Percentiles rank a stretch among this genome's conserved stretches.
phyloP scores from a whole-genome alignment of 2,888 invertebrate genomes.

The Itoplectis maculator region DNA sequence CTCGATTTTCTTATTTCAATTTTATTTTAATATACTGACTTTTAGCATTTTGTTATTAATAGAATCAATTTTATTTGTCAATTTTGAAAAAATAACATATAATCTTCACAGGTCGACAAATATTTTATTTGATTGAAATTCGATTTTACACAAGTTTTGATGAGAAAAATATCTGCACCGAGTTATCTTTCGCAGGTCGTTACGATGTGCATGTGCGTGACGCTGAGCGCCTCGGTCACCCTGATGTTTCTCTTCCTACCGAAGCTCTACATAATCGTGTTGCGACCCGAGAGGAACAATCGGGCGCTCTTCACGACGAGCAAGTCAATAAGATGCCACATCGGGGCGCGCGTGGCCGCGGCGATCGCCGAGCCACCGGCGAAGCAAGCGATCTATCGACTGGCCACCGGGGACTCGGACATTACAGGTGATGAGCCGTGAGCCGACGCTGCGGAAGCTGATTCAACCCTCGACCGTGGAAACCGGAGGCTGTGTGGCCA shows the following conservation, averaged over 20 bases:
- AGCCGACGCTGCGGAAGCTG: not conserved
- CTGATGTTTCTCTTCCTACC: constrained; percentile 91
- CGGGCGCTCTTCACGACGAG: constrained; percentile 89
- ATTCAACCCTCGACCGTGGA: not conserved
- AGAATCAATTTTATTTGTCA: not conserved
- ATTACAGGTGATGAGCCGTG: constrained; percentile 59
- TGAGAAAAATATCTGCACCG: not conserved
- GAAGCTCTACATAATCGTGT: constrained; percentile 91
- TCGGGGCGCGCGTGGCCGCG: constrained; percentile 85
- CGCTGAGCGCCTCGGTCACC: constrained; percentile 90
- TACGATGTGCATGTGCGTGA: constrained; percentile 88
- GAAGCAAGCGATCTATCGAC: constrained; percentile 73
- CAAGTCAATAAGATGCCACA: constrained; percentile 87
- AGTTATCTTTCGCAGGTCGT: constrained; percentile 72
- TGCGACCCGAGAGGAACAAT: constrained; percentile 91
- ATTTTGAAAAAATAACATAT: too few species aligned
- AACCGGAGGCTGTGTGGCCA: too few species aligned
- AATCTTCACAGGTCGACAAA: too few species aligned
- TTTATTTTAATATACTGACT: too few species aligned
- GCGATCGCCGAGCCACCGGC: constrained; percentile 79
- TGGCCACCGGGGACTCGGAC: constrained; percentile 69
- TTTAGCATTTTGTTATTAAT: not conserved
- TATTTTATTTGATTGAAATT: too few species aligned
- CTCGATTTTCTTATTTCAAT: too few species aligned
- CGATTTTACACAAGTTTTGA: too few species aligned